Conservation (phyloP, 2,797 vertebrate species). For the Eupleurogrammus muticus region DNA sequence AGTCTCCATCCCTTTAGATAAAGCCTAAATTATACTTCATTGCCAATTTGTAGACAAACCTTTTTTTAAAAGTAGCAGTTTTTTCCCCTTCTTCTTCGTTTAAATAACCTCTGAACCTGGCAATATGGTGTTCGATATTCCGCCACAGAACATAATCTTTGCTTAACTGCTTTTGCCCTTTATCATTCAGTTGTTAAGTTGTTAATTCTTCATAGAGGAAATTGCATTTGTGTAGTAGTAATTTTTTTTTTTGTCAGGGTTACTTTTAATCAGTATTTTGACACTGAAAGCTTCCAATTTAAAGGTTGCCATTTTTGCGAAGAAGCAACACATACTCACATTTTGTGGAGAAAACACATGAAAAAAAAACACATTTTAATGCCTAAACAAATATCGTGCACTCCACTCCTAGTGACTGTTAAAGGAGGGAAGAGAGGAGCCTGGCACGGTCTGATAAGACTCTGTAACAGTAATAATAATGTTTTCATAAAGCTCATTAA, state of each 20-base stretch:
- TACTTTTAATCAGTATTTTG: slow-evolving; percentile 66
- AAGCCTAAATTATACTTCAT: slow-evolving; percentile 16
- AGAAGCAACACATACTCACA: slow-evolving; percentile 11
- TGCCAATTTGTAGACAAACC: too few relatives aligned
- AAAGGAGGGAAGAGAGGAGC: slow-evolving; percentile 70
- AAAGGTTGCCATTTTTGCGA: slow-evolving; percentile 52
- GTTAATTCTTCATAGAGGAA: slow-evolving; percentile 32
- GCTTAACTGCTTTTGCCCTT: slow-evolving; percentile 19
- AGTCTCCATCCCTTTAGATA: neutral
- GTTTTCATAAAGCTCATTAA: slow-evolving; percentile 88
- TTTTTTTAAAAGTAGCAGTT: neutral
- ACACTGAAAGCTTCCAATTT: slow-evolving; percentile 52
- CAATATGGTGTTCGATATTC: slow-evolving; percentile 3
- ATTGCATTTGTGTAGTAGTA: slow-evolving; percentile 39
- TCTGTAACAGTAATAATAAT: slow-evolving; percentile 84
- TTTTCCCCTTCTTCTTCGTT: neutral
- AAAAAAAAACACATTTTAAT: slow-evolving; percentile 56
- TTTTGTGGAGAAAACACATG: slow-evolving; percentile 26
- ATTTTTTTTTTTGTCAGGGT: slow-evolving; percentile 43
- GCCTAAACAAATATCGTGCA: slow-evolving; percentile 73
- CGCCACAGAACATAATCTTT: slow-evolving; percentile 18
- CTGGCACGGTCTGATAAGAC: slow-evolving; percentile 85
- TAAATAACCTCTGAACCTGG: slow-evolving; percentile 21
- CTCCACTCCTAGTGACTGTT: slow-evolving; percentile 71
- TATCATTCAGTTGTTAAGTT: slow-evolving; percentile 23